Evolutionary conservation across 2,888 invertebrate species (phyloP), one percentile per base, ranked within the genome.

Genomic region (Bellardia bayeri): DNA sequence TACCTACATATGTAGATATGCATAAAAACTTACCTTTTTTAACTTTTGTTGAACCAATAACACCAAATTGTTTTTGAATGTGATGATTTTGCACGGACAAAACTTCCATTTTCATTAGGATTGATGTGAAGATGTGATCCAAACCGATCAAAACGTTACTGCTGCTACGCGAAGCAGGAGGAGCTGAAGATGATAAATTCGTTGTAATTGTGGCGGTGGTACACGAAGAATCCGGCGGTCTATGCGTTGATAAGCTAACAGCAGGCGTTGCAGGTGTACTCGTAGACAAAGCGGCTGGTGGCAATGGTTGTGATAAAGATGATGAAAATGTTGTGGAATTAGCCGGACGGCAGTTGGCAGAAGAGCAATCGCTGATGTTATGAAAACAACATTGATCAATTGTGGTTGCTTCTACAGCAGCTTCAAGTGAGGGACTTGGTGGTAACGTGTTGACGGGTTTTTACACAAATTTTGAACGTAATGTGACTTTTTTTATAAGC

Each of bases 81-180:
- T 96, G 95, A 94, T 95, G 95, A 94, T 95, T 96, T 94, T 96
- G 96, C 93, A 96, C 96, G 94, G 96, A 96, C 94, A 97, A 95
- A 94, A 97, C 96, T 95, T 97, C 97, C 97, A 97, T 97, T 94
- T 95, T 95, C 93, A 94, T 93, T 83, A 91, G 90, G 90, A 92
- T 88, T 90, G 92, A 91, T 89, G 91, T 91, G 85, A 92, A 91
- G 82, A 92, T 91, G 89, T 92, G 91, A 91, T 92, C 92, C 90
- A 92, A 91, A 89, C 91, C 90, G 91, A 91, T 89, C 85, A 90
- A 88, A 85, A 89, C 89, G 87, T 83, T 88, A 30, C 40, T 81
- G 33, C 80, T 76, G 80, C 61, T 68, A 14, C 79, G 78, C 40
- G 82, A 81, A 58, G 86, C 61, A n/a, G 88, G 54, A 51, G 78